Evolutionary conservation across 2,113 vertebrate genomes (phyloP), one percentile per base, ranked within the genome.

Genomic region (Dendropsophus ebraccatus): DNA sequence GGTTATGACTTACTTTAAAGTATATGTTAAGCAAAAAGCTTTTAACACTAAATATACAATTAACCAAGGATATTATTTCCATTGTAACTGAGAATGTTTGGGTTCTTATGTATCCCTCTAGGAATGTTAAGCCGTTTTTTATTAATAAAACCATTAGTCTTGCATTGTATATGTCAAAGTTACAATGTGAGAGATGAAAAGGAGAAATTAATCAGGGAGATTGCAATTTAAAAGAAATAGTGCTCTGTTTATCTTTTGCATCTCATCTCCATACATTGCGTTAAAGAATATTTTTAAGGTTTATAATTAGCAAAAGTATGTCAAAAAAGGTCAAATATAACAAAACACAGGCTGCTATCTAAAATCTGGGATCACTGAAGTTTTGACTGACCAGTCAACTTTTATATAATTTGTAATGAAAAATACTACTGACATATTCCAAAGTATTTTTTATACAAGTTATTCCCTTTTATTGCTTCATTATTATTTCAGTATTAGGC

Each of bases 231-330:
- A 80, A 80, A 80, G 54, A 37, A 79, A 58, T 79, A 41, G 19
- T 37, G 21, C 2, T 58, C 77, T 82, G n/a, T 14, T 69, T 67
- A 50, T 56, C 67, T 58, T 74, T 45, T 73, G 23, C 69, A 83
- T 83, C 49, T 73, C 35, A 73, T 74, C 52, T 73, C 30, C 32
- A 56, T 56, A 73, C 52, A 73, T 83, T 56, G 30, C 47, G 50
- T 73, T 74, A 83, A 74, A 74, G 82, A 25, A 74, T 41, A 73
- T 35, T 74, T 74, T 58, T 70, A 69, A 70, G 49, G 32, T 73
- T 83, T 83, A 74, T 74, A 74, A 83, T 73, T 83, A 83, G 69
- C 50, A 25, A 54, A 74, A 70, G 23, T 83, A 73, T 83, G 82
- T 45, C 82, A 83, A 82, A 83, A 67, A 83, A 11, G 12, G 82